Conservation (phyloP, 2,797 vertebrate species). For the Crypturellus tataupa region DNA sequence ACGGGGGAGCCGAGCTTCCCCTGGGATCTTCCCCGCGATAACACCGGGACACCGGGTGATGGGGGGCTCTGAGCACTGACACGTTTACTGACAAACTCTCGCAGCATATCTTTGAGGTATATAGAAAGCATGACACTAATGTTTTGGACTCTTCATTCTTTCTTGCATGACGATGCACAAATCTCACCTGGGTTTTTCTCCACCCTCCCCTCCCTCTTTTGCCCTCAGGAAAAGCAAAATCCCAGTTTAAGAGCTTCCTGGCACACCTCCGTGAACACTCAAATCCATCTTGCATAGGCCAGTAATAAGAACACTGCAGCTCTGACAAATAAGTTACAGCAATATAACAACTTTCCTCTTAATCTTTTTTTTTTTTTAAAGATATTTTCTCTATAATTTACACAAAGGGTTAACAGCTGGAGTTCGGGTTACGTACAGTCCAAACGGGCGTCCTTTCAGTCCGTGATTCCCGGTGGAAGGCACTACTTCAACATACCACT, state of each 20-base stretch:
- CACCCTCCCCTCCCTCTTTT: not conserved
- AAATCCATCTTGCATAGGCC: conserved; percentile 72
- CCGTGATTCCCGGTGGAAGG: conserved; percentile 74
- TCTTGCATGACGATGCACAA: not conserved
- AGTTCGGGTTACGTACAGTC: conserved; percentile 62
- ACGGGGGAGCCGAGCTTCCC: not conserved
- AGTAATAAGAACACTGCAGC: conserved; percentile 79
- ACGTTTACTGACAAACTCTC: conserved; percentile 24
- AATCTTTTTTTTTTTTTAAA: conserved; percentile 56
- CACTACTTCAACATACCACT: conserved; percentile 72
- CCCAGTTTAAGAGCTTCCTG: conserved; percentile 61
- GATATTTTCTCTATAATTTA: conserved; percentile 76
- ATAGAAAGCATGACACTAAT: conserved; percentile 68
- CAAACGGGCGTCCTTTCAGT: conserved; percentile 65
- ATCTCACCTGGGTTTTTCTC: conserved; percentile 11
- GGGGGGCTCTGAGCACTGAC: conserved; percentile 5
- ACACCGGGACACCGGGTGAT: not conserved
- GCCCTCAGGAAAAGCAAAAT: conserved; percentile 17
- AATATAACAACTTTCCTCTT: conserved; percentile 75
- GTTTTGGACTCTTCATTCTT: conserved; percentile 37
- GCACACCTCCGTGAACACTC: conserved; percentile 43
- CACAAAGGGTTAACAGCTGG: conserved; percentile 66
- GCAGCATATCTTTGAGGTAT: conserved; percentile 80
- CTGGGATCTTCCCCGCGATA: not conserved
- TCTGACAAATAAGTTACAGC: conserved; percentile 79